Evolutionary conservation across 1,140 invertebrate species (phyloP), one percentile per base, ranked within the genome.

Genomic region (Condylostylus longicornis): DNA sequence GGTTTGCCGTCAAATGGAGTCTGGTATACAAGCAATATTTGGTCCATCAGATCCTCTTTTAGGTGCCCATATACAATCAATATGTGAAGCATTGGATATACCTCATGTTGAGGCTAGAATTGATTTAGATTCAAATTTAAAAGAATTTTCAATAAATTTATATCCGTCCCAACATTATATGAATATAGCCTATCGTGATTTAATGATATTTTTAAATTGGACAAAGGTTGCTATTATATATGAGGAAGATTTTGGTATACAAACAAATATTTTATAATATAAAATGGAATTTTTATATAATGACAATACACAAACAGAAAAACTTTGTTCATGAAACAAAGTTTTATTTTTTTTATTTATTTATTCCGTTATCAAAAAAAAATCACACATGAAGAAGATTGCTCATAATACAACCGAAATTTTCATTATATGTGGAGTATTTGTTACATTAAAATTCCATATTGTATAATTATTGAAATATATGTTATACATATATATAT

Each of bases 181-280:
- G 46, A 86, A 88, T 54, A 66, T 72, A 33, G 87, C 89, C 0
- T 87, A 88, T 60, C 71, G 76, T 38, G 88, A 94, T 53, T 69
- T 93, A 30, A 85, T 93, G 62, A 66, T 71, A 17, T 89, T 85
- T 54, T 70, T 91, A 20, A 90, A 91, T 57, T 95, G 89, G 89
- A 89, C 84, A 6, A 77, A 79, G 62, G 85, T 93, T 45, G 88
- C 86, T 1, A 82, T 96, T 42, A 75, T 96, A 21, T 94, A 94
- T 52, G 89, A 96, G 60, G 82, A 69, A 57, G 47, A 58, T 40
- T 52, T 54, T 34, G 53, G 56, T 59, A 43, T 8, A n/a, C n/a
- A n/a, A n/a, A n/a, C n/a, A n/a, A n/a, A n/a, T n/a, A n/a, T n/a
- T n/a, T n/a, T n/a, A n/a, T n/a, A n/a, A n/a, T 17, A 13, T 18